Base-by-base conservation (phyloP, 2,113 vertebrate species). In the Phyllostomus hastatus region DNA sequence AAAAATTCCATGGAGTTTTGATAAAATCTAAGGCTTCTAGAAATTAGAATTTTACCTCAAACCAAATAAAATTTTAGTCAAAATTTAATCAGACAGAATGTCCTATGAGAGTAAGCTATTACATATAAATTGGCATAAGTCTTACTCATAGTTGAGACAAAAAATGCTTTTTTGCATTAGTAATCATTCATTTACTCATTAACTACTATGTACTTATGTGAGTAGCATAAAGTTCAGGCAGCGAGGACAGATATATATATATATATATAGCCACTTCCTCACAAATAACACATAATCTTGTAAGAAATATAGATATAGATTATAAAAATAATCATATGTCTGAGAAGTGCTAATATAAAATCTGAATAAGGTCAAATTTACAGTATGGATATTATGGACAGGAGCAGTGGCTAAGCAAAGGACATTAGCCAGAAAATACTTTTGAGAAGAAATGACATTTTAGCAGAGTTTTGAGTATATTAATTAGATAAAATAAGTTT, bases 31-130 rank as follows among this genome's bases (percentile, higher is more conserved):
- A 50, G 26, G 19, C 81, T 95, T 95, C 73, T 92, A 35, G 46
- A 94, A 79, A 15, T 80, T 92, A 88, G 26, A 78, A 94, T 92
- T 96, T 81, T 95, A 94, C 79, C 41, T 78, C 46, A 90, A 92
- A n/a, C 19, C 26, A 90, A 92, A 72, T 91, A 72, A 28, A 66
- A 22, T 81, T 90, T 84, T 75, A 83, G 15, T 97, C 5, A 78
- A 86, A 67, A 90, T 76, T 79, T 88, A 50, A 64, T 85, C n/a
- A 46, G 48, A 64, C 4, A 94, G n/a, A 72, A 86, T 80, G 38
- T 57, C 1, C 14, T 54, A 19, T 35, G 41, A 69, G 35, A 72
- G 16, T 57, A 76, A 93, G 16, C 2, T 73, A 11, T 90, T 50
- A 50, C 4, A 75, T 33, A 91, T 59, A 79, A 82, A 43, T 82